Evolutionary conservation across 2,888 invertebrate species (phyloP), one percentile per base, ranked within the genome.

Genomic region (Cataglyphis livida): DNA sequence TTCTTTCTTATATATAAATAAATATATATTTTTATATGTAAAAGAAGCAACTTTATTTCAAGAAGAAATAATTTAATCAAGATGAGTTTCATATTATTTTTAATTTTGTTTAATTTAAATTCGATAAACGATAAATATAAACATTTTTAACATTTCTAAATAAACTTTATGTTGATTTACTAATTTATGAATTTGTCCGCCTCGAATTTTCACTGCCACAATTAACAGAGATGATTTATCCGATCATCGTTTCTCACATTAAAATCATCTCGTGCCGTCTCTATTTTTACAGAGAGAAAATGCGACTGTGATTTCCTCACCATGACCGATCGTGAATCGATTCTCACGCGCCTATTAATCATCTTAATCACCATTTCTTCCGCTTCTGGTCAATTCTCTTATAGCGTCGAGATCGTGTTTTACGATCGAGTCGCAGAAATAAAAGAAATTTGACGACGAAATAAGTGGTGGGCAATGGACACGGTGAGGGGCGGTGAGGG

Each of bases 331-430:
- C 41, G 59, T 65, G 71, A 51, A 85, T 66, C 65, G 71, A 74
- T 78, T 84, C 66, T 84, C 62, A 44, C 71, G 25, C 84, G 74
- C 74, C 68, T 88, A 85, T 86, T 88, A 88, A 79, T 65, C 57
- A n/a, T 68, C 21, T 64, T 28, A 28, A 28, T 28, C 64, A 48
- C 18, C 70, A 44, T 54, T 12, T 32, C 32, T 83, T 25, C 15
- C 32, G 32, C 32, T 54, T 28, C 38, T 21, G 5, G 51, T 38
- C 41, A 38, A 12, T 2, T 32, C 18, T 41, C 66, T 73, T 62
- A 35, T n/a, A 21, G 28, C 1, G 15, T 48, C 32, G 48, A 61
- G 38, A 79, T 83, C 59, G 38, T 65, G 71, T 73, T 62, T 57
- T 35, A 28, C 78, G 83, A 85, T 84, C 83, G 81, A 78, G 51